Evolutionary conservation across 2,888 invertebrate species (phyloP), one percentile per base, ranked within the genome.

Genomic region (Amblyteles armatorius): DNA sequence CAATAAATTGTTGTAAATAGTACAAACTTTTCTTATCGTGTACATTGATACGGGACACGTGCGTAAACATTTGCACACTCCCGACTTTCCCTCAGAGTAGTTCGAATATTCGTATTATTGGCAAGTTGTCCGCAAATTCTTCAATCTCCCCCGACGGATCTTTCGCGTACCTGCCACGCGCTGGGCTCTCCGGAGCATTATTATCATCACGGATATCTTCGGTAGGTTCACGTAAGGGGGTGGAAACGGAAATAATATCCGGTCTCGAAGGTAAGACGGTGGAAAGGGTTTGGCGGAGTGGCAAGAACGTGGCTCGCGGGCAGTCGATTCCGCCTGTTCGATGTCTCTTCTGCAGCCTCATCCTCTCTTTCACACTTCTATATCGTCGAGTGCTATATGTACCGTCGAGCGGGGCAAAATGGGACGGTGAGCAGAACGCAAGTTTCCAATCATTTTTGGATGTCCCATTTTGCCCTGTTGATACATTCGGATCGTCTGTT

Each of bases 221-320:
- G 68, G 73, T 55, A 68, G 50, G 63, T 60, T 52, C 26, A 16
- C 1, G 60, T 16, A 60, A 19, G 36, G 57, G 68, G 60, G 65
- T 52, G 16, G 71, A 78, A 78, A 68, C 50, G 80, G 73, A 84
- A 84, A 81, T 84, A 81, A 84, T 84, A 84, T 84, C 84, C 84
- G 84, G 72, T 68, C 68, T 65, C 60, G 44, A 22, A 67, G 74
- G 40, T 50, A 48, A 33, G 55, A n/a, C 22, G 67, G 67, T 33
- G 22, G 67, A 65, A 67, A 67, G 44, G 57, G 36, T 33, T 74
- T 69, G 36, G 48, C 11, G n/a, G 50, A 69, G 60, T 36, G 9
- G 26, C 57, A 19, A 60, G 63, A 77, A 69, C 69, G 36, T 80
- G 50, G 80, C 80, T 80, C 68, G 84, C 71, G 76, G 77, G 65